Evolutionary conservation across 2,113 vertebrate species (phyloP).

Genomic region (Rhagologus leucostigma): DNA sequence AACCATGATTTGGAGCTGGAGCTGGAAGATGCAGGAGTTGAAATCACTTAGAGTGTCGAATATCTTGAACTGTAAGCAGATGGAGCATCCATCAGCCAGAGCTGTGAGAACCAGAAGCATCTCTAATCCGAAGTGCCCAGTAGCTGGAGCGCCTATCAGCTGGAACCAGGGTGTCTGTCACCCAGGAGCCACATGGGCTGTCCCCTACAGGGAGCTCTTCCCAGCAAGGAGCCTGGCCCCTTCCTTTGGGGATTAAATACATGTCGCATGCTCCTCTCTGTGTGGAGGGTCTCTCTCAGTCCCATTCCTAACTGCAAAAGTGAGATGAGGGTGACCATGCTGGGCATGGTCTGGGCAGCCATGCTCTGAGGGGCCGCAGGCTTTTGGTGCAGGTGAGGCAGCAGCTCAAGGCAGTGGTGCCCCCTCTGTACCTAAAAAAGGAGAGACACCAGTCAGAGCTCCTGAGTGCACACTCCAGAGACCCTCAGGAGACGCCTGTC

Average conservation of each 20-base stretch:
- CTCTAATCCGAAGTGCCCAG: neutral
- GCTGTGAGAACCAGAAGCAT: neutral
- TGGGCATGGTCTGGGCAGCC: neutral
- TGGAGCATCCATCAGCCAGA: neutral
- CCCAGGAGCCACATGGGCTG: no score
- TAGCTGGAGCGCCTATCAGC: neutral
- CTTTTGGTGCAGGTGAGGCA: rapidly evolving
- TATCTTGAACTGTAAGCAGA: neutral
- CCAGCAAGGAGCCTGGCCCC: neutral
- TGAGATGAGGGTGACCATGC: neutral
- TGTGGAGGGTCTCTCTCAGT: neutral
- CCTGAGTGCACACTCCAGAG: neutral
- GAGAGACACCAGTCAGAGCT: neutral
- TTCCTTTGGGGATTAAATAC: neutral
- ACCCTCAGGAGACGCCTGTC: neutral
- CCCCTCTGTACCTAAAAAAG: neutral
- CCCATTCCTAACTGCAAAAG: neutral
- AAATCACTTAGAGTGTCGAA: neutral
- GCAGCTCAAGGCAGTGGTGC: neutral
- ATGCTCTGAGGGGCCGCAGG: neutral
- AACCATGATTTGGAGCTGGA: neutral
- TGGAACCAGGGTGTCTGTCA: neutral
- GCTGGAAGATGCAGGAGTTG: neutral
- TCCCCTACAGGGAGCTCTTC: neutral
- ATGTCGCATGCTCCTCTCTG: no score